Conservation (phyloP, 2,113 vertebrate genomes). For the Barnardius zonarius region DNA sequence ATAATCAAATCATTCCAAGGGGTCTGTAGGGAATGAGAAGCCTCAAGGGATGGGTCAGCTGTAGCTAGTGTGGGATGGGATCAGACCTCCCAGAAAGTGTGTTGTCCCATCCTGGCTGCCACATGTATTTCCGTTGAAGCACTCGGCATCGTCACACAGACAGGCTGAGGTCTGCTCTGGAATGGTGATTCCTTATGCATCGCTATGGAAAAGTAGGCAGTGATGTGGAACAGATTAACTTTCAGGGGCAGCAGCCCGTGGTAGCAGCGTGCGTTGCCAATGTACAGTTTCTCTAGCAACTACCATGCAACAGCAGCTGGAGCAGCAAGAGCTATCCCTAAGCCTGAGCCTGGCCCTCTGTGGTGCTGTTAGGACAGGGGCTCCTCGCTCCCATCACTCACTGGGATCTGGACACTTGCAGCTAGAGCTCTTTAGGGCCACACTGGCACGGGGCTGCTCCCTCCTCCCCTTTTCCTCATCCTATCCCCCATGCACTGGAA, state of each 20-base stretch:
- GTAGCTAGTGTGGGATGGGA: background rate
- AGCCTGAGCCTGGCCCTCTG: background rate
- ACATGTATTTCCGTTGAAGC: background rate
- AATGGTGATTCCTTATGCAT: background rate
- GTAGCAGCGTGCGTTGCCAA: background rate
- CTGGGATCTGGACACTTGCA: background rate
- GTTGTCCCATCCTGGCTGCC: background rate
- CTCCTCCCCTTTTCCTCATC: background rate
- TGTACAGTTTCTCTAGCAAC: background rate
- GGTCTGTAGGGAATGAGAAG: background rate
- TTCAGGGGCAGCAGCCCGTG: background rate
- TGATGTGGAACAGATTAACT: slow-evolving; percentile 38
- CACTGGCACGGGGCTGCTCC: background rate
- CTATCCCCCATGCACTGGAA: background rate
- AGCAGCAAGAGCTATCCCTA: background rate
- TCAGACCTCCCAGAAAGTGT: background rate
- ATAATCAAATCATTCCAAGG: background rate
- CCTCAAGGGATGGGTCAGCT: background rate
- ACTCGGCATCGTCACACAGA: background rate
- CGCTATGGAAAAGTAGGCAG: background rate
- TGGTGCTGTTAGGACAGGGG: background rate
- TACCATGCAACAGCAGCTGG: background rate
- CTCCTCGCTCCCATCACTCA: rapidly evolving
- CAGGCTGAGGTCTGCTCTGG: background rate
- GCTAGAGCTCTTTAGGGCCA: background rate